Evolutionary conservation across 2,888 invertebrate genomes (phyloP).

Genomic region (Caenorhabditis sp.): DNA sequence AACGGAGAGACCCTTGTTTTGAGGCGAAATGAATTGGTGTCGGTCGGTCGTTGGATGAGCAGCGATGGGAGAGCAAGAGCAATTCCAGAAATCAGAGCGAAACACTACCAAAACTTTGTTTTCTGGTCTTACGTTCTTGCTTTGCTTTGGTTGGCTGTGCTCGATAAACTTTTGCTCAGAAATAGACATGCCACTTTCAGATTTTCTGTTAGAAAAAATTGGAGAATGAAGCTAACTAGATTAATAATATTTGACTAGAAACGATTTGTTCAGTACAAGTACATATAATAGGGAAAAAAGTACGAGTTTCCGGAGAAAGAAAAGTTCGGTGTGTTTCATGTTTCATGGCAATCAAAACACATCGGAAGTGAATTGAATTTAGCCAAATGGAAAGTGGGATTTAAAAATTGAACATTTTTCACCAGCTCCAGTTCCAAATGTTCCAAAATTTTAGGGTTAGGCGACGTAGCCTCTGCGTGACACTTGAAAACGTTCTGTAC

Average conservation of each 20-base stretch:
- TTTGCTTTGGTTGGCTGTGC: too few relatives aligned
- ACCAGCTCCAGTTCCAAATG: too few relatives aligned
- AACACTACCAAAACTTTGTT: conserved; percentile 9
- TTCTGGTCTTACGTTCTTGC: conserved; percentile 3
- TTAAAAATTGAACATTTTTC: too few relatives aligned
- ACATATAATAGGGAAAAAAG: too few relatives aligned
- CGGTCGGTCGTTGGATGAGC: background rate
- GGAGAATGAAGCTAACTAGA: background rate
- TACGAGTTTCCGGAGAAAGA: too few relatives aligned
- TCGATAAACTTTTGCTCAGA: conserved; percentile 41
- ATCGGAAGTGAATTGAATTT: background rate
- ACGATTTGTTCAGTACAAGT: too few relatives aligned
- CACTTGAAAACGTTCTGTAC: background rate
- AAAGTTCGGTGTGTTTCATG: too few relatives aligned
- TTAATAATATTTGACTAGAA: background rate
- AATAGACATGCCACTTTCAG: background rate
- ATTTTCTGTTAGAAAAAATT: too few relatives aligned
- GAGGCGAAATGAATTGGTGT: conserved; percentile 5
- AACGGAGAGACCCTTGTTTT: conserved; percentile 21
- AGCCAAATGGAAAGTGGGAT: too few relatives aligned
- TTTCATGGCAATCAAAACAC: too few relatives aligned
- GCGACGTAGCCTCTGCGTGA: background rate
- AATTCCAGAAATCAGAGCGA: conserved; percentile 21
- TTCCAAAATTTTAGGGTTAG: too few relatives aligned
- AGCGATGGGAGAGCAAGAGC: background rate